Evolutionary conservation across 2,888 invertebrate species (phyloP), one percentile per base, ranked within the genome.

Genomic region (Tanytarsus gracilentus): DNA sequence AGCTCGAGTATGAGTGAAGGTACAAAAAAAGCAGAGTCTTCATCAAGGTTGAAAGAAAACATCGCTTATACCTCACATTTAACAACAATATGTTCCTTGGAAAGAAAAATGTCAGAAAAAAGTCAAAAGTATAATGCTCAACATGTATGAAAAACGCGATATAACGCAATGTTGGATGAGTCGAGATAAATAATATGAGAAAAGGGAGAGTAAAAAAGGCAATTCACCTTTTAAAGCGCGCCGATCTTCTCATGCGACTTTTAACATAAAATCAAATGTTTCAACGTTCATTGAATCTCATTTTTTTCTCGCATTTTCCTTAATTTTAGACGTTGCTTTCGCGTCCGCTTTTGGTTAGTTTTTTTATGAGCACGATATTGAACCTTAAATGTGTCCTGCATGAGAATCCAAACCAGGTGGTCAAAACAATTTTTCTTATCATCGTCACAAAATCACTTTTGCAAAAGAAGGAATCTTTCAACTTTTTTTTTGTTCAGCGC

Each of bases 381-480:
- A 33, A 33, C 33, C n/a, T 33, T 33, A 33, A 11, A 33, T 33
- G 33, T n/a, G 2, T 33, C 3, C 21, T 23, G 44, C 18, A 44
- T 23, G 23, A 23, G 23, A 11, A 44, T 23, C 18, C 44, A 44
- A 33, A 30, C 58, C 58, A 58, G 58, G 58, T 58, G 58, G 58
- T 39, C 58, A 26, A 58, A 18, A n/a, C 48, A 58, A 27, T 58
- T 40, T 56, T 56, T 40, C 55, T 56, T 56, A 56, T 56, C 55
- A 27, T 58, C 44, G 44, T 58, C 58, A 58, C 58, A 58, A 29
- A 29, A 58, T 58, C 58, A 40, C 58, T 23, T 29, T 50, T 52
- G 6, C 33, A 33, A 2, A 44, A 40, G 18, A 40, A 44, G n/a
- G n/a, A n/a, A n/a, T n/a, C n/a, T n/a, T n/a, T n/a, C n/a, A 44